Base-by-base conservation (phyloP, 2,797 vertebrate genomes). In the Cuculus canorus region DNA sequence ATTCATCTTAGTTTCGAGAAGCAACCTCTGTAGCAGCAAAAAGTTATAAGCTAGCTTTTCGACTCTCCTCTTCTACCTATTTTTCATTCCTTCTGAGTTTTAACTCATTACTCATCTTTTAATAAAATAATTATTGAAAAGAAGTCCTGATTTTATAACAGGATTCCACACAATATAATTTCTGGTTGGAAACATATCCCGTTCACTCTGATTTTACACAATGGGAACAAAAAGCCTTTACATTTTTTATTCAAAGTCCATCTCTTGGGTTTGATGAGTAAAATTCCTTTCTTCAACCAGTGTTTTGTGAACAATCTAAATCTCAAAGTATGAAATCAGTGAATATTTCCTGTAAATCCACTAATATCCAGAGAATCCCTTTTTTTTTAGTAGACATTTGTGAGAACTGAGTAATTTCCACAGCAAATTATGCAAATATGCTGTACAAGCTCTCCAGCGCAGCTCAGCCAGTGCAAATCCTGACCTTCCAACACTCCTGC, bases 341-440 rank as follows among this genome's bases (percentile, higher is more conserved):
- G 82, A 92, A 59, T 86, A 96, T 81, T 92, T 92, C 76, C 79
- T 68, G 37, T 60, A 96, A 91, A 95, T 86, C 59, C 57, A 4
- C 76, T 95, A 89, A 88, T 90, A 91, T 80, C 53, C 84, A 81
- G 53, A 86, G 39, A 80, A 83, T 41, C 12, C 27, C 68, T 80
- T 81, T 75, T 54, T 89, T 93, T 82, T 72, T 27, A 88, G 17
- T 17, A 88, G 90, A 93, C 92, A 95, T 92, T 94, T 82, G 41
- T 69, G 52, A 88, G 73, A 93, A 91, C 41, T 69, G 48, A 60
- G 35, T 97, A 81, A 93, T 95, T 96, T 97, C 96, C 91, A 97
- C 91, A 96, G 90, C 50, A 97, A 88, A 94, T 96, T 96, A 96
- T 96, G 88, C 90, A 96, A 96, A 97, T 96, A 45, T 92, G 79